phyloP scores from a whole-genome alignment of 2,113 vertebrate genomes.

The human (Homo sapiens) region GRCh38 chr7:84709501-84710000 shows the following conservation, averaged over 20 bases:
- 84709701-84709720: background rate
- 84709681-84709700: background rate
- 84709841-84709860: background rate
- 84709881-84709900: background rate
- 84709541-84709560: too few relatives aligned
- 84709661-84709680: background rate
- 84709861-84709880: background rate
- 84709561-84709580: background rate
- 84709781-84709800: background rate
- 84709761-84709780: background rate
- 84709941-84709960: too few relatives aligned
- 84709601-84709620: background rate
- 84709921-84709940: background rate
- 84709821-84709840: background rate
- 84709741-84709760: background rate
- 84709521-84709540: background rate
- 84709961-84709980: too few relatives aligned
- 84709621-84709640: background rate
- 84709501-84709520: background rate
- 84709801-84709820: background rate
- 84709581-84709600: background rate
- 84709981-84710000: too few relatives aligned
- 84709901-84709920: background rate
- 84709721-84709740: background rate
- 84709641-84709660: background rate